These are phyloP conservation scores for Cavia aperea DNA, from an alignment of 2,113 vertebrate species.

Conservation along the genomic window DNA sequence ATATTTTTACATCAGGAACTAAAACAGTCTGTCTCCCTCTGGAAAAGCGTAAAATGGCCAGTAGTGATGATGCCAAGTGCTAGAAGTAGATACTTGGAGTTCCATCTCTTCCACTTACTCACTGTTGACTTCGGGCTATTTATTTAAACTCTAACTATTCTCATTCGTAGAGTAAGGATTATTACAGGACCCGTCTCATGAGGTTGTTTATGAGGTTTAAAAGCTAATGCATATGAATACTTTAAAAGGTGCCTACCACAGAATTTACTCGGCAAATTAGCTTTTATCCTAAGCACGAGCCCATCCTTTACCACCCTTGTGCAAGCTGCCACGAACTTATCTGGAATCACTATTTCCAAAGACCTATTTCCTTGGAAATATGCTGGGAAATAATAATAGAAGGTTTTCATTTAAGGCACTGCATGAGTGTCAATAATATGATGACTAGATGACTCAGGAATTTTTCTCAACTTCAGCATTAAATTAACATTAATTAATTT, in stretches of 20 bases:
- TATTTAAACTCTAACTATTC: background rate
- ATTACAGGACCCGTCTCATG: background rate
- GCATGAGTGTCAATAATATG: background rate
- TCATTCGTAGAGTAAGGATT: background rate
- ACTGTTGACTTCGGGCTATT: constrained; percentile 9
- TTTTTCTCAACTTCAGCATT: background rate
- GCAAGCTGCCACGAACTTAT: background rate
- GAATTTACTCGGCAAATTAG: constrained; percentile 22
- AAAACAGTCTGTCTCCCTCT: background rate
- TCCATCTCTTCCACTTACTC: background rate
- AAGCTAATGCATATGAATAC: background rate
- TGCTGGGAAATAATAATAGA: background rate
- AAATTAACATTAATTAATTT: background rate
- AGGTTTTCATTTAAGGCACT: background rate
- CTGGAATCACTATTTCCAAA: constrained; percentile 19
- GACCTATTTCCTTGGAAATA: constrained; percentile 30
- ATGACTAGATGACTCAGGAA: background rate
- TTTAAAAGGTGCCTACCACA: constrained; percentile 1
- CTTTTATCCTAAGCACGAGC: constrained; percentile 8
- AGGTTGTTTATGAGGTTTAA: constrained; percentile 24
- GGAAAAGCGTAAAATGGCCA: background rate
- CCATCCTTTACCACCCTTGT: background rate
- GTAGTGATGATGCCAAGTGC: background rate
- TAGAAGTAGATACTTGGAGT: background rate
- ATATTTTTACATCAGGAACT: background rate